Evolutionary conservation across 2,113 vertebrate genomes (phyloP), one percentile per base, ranked within the genome.

Genomic region (Lamprologus ornatipinnis): DNA sequence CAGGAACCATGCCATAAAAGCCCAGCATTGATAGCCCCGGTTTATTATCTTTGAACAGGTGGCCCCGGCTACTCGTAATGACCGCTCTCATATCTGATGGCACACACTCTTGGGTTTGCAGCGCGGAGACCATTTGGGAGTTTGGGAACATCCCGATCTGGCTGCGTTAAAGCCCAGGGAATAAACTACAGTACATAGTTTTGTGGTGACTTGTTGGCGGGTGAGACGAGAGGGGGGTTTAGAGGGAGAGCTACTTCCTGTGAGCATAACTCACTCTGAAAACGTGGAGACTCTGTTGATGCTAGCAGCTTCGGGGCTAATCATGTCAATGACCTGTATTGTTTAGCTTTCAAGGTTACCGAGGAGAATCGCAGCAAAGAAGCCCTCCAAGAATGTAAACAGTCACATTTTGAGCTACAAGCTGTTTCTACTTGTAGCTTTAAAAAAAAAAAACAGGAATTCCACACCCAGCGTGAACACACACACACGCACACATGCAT

Each of bases 1-100:
- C 94, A 95, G 94, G 94, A 95, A 94, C 91, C 89, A 70, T 12
- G 83, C 90, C 93, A 93, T 96, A 96, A 96, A 96, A 94, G 81
- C 90, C 60, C 75, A 51, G 87, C 93, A 94, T 88, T 95, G 94
- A 96, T 94, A 94, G 95, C 87, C 79, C 80, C 19, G 78, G 88
- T 96, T 97, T 96, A 96, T 96, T 95, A 95, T 96, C 95, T 93
- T 95, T 94, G 93, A 96, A 96, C 96, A 96, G 96, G 95, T 96
- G 96, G 95, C 90, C 89, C 87, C 28, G 26, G 91, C 87, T 88
- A 78, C 89, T 88, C 81, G 85, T 89, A 93, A 92, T 91, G 91
- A 86, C 37, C 40, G 31, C 89, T 85, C 87, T 81, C 81, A 45
- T 88, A 88, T 91, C 91, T 91, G 73, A 53, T 85, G 60, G 73